Base-by-base conservation (phyloP, 1,140 invertebrate genomes). In the Lordiphosa collinella region DNA sequence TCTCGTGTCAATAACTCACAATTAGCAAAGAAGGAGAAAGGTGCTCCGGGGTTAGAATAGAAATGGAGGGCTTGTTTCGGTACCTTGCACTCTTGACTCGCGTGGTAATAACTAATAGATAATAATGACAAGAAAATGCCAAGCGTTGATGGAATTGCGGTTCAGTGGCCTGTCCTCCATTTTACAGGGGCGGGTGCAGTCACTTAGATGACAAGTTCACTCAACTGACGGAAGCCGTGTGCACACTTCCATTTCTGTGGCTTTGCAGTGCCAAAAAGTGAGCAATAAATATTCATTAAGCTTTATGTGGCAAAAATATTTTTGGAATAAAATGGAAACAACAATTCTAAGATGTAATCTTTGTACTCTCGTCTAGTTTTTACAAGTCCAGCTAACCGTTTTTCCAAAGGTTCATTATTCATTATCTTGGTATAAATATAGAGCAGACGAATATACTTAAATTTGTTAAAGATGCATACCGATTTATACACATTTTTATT, bases 1-100 rank as follows among this genome's bases (percentile, higher is more conserved):
- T 53, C 51, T 58, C 55, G 43, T 76, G 55, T 65, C 72, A 76
- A 76, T 76, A 75, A 76, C 73, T 75, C 56, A 71, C 72, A 75
- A 76, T 76, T 78, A 75, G 57, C 47, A 22, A 59, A 48, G 41
- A 44, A 22, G 41, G 11, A 44, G 22, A 25, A 44, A 13, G 41
- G 41, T 31, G 25, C 9, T 7, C 3, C 0, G 12, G 8, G 22
- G 5, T 9, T 14, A 44, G 32, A 47, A 37, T 2, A 1, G 13
- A 11, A 13, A 11, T n/a, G 36, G 14, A 13, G 14, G 34, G 13
- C 59, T 41, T 61, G 59, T 50, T 51, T 41, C 31, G 44, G 22
- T 51, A 32, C 10, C 22, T 50, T 36, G 31, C 41, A 13, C 47
- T 35, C 47, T 13, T 34, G 47, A 9, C 32, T 18, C 11, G 47